These are phyloP conservation scores for human (Homo sapiens) DNA, from an alignment of 2,113 vertebrate species.

Conservation along the genomic window GRCh38 chr17:9710001-9710500, in stretches of 20 bases:
- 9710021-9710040: constrained; percentile 91
- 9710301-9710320: neutral
- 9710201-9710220: too few relatives aligned
- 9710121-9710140: fast-evolving
- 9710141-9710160: neutral
- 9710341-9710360: neutral
- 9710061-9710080: constrained; percentile 93
- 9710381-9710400: neutral
- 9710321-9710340: neutral
- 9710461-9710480: neutral
- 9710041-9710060: constrained; percentile 95
- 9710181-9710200: neutral
- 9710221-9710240: neutral
- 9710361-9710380: neutral
- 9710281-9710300: neutral
- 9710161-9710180: neutral
- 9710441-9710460: neutral
- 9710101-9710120: constrained; percentile 92
- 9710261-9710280: fast-evolving
- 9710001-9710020: constrained; percentile 91
- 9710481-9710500: neutral
- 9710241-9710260: neutral
- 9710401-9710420: neutral
- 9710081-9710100: constrained; percentile 91
- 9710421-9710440: neutral